phyloP scores from a whole-genome alignment of 2,888 invertebrate species.

The Galerucella calmariensis region DNA sequence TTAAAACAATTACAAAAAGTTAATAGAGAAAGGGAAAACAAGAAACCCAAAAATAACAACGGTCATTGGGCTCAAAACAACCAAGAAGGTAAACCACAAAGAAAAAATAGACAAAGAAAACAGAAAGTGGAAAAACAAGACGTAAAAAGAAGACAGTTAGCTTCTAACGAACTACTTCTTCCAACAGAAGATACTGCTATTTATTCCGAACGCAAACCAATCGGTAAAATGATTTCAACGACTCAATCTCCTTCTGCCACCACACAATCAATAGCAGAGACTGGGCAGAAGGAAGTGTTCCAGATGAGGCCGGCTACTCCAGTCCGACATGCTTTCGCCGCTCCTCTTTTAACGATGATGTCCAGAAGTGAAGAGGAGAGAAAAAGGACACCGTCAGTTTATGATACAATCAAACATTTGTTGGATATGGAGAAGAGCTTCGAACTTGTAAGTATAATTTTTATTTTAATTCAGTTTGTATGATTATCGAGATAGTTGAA shows the following conservation, averaged over 20 bases:
- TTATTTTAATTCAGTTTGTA: neutral
- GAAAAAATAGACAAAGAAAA: conserved; percentile 34
- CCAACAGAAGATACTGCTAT: conserved; percentile 43
- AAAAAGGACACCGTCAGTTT: conserved; percentile 66
- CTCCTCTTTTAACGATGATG: conserved; percentile 68
- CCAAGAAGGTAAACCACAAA: conserved; percentile 42
- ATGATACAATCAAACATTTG: conserved; percentile 70
- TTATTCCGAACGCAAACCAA: conserved; percentile 61
- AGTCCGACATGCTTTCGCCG: conserved; percentile 67
- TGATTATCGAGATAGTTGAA: no score
- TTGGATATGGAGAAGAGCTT: conserved; percentile 68
- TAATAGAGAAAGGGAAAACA: conserved; percentile 47
- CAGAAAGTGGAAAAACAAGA: conserved; percentile 36
- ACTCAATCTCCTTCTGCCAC: conserved; percentile 39
- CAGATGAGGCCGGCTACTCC: conserved; percentile 72
- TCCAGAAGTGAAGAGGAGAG: conserved; percentile 55
- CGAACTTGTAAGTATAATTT: conserved; percentile 69
- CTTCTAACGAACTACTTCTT: conserved; percentile 36
- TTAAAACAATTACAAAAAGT: conserved; percentile 72
- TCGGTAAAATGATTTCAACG: conserved; percentile 52
- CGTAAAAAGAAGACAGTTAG: conserved; percentile 20
- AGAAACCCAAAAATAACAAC: conserved; percentile 44
- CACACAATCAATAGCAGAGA: conserved; percentile 67
- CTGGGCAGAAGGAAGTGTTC: conserved; percentile 75
- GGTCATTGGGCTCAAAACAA: conserved; percentile 52